Evolutionary conservation across 2,797 vertebrate genomes (phyloP).

Genomic region (Linurgus olivaceus): DNA sequence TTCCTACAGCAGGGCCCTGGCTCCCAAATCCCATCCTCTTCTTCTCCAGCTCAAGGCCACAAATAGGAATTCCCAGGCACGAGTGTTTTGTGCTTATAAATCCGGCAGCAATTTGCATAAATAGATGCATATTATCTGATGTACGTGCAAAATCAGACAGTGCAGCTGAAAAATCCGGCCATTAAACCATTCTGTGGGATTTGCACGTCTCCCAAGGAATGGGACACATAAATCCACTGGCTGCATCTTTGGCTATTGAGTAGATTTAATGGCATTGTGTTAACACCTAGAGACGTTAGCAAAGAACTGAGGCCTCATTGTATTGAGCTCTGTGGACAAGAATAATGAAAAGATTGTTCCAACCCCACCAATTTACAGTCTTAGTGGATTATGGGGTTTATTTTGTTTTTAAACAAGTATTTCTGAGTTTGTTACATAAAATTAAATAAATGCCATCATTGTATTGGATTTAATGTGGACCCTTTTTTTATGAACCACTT

Average conservation of each 20-base stretch:
- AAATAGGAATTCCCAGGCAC: not conserved
- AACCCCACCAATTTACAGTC: slow-evolving; percentile 41
- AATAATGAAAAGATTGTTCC: slow-evolving; percentile 59
- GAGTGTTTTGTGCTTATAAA: slow-evolving; percentile 36
- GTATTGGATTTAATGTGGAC: not conserved
- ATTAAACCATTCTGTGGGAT: slow-evolving; percentile 25
- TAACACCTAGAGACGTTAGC: slow-evolving; percentile 60
- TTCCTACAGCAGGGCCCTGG: not conserved
- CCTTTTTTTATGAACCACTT: not conserved
- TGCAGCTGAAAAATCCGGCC: slow-evolving; percentile 45
- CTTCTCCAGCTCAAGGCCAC: not conserved
- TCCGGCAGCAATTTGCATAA: slow-evolving; percentile 35
- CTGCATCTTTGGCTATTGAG: slow-evolving; percentile 32
- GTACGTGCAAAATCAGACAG: slow-evolving; percentile 55
- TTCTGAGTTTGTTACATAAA: slow-evolving; percentile 35
- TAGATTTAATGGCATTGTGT: slow-evolving; percentile 62
- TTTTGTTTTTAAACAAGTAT: slow-evolving; percentile 33
- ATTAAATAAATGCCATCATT: slow-evolving; percentile 18
- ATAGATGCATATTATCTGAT: slow-evolving; percentile 35
- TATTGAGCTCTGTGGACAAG: slow-evolving; percentile 3
- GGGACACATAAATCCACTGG: slow-evolving; percentile 49
- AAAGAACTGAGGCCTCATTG: slow-evolving; percentile 46
- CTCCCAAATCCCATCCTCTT: not conserved
- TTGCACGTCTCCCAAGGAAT: slow-evolving; percentile 35
- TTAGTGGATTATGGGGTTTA: slow-evolving; percentile 54